Conservation (phyloP, 1,140 invertebrate genomes). For the Stenopsyche tienmushanensis region DNA sequence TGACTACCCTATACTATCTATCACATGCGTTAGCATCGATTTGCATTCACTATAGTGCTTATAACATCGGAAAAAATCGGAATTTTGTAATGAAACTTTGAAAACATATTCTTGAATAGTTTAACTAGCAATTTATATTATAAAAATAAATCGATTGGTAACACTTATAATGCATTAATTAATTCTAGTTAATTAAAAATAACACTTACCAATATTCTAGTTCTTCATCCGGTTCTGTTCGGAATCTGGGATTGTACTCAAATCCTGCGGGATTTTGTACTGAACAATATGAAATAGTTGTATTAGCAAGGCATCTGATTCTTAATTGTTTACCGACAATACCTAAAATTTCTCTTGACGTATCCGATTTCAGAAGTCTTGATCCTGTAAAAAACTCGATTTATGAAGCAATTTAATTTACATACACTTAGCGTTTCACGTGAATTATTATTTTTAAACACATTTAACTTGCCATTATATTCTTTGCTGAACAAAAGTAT, state of each 20-base stretch:
- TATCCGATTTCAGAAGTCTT: not conserved
- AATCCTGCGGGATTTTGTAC: slow-evolving; percentile 51
- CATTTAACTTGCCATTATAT: not conserved
- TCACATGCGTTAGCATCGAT: too few relatives aligned
- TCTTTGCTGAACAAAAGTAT: not conserved
- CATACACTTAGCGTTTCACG: too few relatives aligned
- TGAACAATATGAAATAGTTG: slow-evolving; percentile 51
- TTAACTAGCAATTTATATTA: too few relatives aligned
- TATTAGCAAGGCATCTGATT: slow-evolving; percentile 44
- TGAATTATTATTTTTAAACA: too few relatives aligned
- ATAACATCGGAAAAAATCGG: too few relatives aligned
- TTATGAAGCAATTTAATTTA: not conserved
- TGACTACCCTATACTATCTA: too few relatives aligned
- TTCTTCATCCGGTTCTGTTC: slow-evolving; percentile 3
- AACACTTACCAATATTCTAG: not conserved
- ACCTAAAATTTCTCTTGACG: not conserved
- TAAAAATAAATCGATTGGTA: too few relatives aligned
- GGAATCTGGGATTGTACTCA: slow-evolving; percentile 46
- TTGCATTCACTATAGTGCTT: too few relatives aligned
- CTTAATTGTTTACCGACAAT: slow-evolving; percentile 17
- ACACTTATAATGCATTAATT: too few relatives aligned
- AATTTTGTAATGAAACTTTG: too few relatives aligned
- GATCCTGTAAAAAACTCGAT: not conserved
- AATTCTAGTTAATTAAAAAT: too few relatives aligned
- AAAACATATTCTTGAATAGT: too few relatives aligned